phyloP scores from a whole-genome alignment of 2,113 vertebrate species.

The Zosterops borbonicus region DNA sequence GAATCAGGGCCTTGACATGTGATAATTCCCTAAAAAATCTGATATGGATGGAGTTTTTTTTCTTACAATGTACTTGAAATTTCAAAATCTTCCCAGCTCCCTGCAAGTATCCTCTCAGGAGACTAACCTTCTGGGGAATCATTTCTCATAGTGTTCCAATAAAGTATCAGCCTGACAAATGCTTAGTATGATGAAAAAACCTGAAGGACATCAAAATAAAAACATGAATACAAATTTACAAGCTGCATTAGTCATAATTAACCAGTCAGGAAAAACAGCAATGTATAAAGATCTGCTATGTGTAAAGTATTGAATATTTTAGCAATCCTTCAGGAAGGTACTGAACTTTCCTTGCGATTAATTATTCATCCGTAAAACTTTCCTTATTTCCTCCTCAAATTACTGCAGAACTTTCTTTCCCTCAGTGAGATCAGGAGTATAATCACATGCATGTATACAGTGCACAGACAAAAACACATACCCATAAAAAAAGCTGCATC shows the following conservation, averaged over 20 bases:
- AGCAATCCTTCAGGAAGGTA: conserved; percentile 70
- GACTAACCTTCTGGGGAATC: conserved; percentile 31
- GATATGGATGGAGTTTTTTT: background rate
- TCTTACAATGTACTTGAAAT: background rate
- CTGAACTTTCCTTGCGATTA: conserved; percentile 73
- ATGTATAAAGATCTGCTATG: conserved; percentile 39
- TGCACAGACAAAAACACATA: background rate
- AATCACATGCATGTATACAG: background rate
- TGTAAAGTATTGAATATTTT: conserved; percentile 73
- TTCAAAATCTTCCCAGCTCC: background rate
- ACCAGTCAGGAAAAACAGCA: conserved; percentile 67
- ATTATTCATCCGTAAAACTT: conserved; percentile 75
- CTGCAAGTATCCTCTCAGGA: conserved; percentile 11
- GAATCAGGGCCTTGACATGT: background rate
- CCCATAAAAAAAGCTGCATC: background rate
- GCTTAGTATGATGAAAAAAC: conserved; percentile 9
- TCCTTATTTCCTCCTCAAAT: conserved; percentile 51
- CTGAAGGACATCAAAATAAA: conserved; percentile 54
- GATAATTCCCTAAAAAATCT: background rate
- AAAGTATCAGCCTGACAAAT: conserved; percentile 55
- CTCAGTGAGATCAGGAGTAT: background rate
- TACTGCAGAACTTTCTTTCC: conserved; percentile 23
- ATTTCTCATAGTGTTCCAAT: background rate
- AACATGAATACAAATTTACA: conserved; percentile 33
- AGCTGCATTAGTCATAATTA: conserved; percentile 51